phyloP scores from a whole-genome alignment of 1,140 invertebrate genomes.

The Plutomurus gul region DNA sequence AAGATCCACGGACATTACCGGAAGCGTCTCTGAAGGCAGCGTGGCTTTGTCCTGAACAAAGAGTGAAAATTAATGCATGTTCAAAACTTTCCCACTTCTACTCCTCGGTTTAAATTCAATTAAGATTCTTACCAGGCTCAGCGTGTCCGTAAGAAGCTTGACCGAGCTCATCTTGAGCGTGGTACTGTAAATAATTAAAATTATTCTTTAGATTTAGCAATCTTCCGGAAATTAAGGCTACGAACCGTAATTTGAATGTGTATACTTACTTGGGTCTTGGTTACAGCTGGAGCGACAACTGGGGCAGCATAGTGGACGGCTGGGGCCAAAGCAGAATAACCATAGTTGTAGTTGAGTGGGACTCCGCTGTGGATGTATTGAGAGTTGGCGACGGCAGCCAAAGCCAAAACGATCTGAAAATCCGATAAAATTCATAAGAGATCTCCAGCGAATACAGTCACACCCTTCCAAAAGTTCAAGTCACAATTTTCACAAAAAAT shows the following conservation, averaged over 20 bases:
- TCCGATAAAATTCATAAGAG: not conserved
- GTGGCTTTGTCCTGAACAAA: conserved; percentile 47
- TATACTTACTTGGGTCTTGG: conserved; percentile 47
- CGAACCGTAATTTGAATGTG: not conserved
- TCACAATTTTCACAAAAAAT: too few species aligned
- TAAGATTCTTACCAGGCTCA: conserved; percentile 35
- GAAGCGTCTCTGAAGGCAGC: conserved; percentile 54
- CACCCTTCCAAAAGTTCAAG: not conserved
- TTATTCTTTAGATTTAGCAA: not conserved
- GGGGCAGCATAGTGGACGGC: conserved; percentile 19
- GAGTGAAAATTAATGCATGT: not conserved
- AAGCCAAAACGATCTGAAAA: conserved; percentile 38
- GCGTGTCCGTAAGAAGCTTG: conserved; percentile 46
- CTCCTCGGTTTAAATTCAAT: not conserved
- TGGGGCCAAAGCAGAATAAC: conserved; percentile 21
- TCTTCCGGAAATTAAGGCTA: not conserved
- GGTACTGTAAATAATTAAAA: conserved; percentile 38
- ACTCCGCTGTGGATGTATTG: conserved; percentile 9
- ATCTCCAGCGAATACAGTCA: not conserved
- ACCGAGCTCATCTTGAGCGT: conserved; percentile 51
- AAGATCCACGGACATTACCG: conserved; percentile 58
- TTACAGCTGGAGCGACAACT: conserved; percentile 42
- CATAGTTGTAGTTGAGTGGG: not conserved
- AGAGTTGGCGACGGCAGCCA: conserved; percentile 35
- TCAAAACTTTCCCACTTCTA: not conserved